Evolutionary conservation across 1,140 invertebrate species (phyloP), one percentile per base, ranked within the genome.

Genomic region (Berghia stephanieae): DNA sequence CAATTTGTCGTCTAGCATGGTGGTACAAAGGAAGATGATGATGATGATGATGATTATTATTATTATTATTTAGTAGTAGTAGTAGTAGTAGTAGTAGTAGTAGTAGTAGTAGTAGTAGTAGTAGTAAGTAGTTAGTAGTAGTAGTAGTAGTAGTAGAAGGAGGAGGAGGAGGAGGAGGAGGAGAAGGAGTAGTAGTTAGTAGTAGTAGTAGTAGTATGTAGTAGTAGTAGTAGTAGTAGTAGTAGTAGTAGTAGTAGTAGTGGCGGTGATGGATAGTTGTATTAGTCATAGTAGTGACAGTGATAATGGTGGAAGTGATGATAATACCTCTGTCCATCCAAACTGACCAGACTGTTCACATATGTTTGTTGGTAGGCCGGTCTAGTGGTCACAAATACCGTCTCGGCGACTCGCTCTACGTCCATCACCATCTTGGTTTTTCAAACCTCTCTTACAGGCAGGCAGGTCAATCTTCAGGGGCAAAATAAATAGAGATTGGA

Each of bases 401-500:
- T 63, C 24, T 75, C 72, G 2, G 72, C 42, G 21, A 63, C 72
- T 43, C 44, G 60, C 1, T 75, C 72, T n/a, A 63, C 34, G 0
- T 52, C 52, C 55, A 75, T 42, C 52, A 75, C 72, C 72, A 75
- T 75, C n/a, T 63, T 75, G 72, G 55, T 38, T 24, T 40, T 27
- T 34, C 43, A 70, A 6, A 40, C 68, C n/a, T n/a, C n/a, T n/a
- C n/a, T n/a, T n/a, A n/a, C n/a, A n/a, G n/a, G n/a, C n/a, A n/a
- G n/a, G n/a, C n/a, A n/a, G n/a, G n/a, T n/a, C n/a, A n/a, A n/a
- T n/a, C n/a, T n/a, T n/a, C n/a, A n/a, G n/a, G n/a, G n/a, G n/a
- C n/a, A n/a, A n/a, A n/a, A n/a, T n/a, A n/a, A n/a, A n/a, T n/a
- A n/a, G n/a, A n/a, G n/a, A n/a, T n/a, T n/a, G n/a, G n/a, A n/a